phyloP scores from a whole-genome alignment of 1,140 invertebrate genomes.

The Drosophila sproati region DNA sequence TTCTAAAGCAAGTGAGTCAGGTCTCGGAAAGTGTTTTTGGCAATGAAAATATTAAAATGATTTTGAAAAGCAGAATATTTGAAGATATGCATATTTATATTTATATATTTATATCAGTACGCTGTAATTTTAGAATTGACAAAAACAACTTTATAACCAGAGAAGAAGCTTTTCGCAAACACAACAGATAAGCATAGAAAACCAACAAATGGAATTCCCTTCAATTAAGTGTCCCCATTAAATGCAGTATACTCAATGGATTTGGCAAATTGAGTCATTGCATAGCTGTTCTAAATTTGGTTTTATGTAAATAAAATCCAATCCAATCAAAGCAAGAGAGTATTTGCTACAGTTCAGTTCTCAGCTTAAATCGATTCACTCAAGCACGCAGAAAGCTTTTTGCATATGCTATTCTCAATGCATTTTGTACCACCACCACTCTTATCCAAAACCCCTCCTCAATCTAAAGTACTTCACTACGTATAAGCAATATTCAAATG shows the following conservation, averaged over 20 bases:
- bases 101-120: no score
- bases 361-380: slow-evolving; percentile 56
- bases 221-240: slow-evolving; percentile 7
- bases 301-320: slow-evolving; percentile 21
- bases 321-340: slow-evolving; percentile 1
- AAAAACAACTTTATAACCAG: no score
- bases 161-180: not conserved
- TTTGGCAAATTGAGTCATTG: not conserved
- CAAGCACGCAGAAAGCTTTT: slow-evolving; percentile 55
- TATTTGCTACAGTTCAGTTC: slow-evolving; percentile 24
- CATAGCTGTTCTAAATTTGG: no score
- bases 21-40: no score
- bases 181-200: not conserved
- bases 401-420: slow-evolving; percentile 50
- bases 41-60: no score
- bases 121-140: no score
- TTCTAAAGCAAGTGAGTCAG: no score
- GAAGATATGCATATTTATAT: no score
- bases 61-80: no score
- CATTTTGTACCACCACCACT: slow-evolving; percentile 18
- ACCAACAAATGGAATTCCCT: not conserved
- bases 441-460: slow-evolving; percentile 9
- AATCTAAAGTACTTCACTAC: slow-evolving; percentile 22
- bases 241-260: slow-evolving; percentile 1
- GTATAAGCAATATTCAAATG: slow-evolving; percentile 1